These are phyloP conservation scores for Melipona beecheii DNA, from an alignment of 2,888 invertebrate species.

Conservation along the genomic window DNA sequence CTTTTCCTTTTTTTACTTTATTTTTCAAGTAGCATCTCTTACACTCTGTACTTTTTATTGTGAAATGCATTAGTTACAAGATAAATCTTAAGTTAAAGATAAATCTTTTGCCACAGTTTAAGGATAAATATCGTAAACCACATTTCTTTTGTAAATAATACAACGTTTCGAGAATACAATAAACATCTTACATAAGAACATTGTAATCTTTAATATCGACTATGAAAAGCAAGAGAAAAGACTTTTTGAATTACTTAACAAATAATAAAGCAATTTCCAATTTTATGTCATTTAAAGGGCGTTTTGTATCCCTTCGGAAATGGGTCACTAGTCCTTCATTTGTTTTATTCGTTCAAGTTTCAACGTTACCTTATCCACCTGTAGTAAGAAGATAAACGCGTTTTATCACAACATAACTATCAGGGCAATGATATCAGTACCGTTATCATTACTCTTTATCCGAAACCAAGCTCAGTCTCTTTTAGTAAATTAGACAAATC, in stretches of 20 bases:
- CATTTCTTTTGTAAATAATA: slow-evolving; percentile 70
- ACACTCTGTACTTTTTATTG: slow-evolving; percentile 62
- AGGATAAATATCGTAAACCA: slow-evolving; percentile 53
- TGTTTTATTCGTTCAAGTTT: slow-evolving; percentile 53
- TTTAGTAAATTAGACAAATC: slow-evolving; percentile 65
- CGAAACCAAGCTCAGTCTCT: slow-evolving; percentile 66
- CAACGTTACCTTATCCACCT: slow-evolving; percentile 61
- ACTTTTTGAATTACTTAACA: neutral
- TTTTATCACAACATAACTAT: slow-evolving; percentile 75
- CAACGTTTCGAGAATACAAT: slow-evolving; percentile 64
- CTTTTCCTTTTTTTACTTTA: slow-evolving; percentile 36
- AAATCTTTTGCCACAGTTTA: slow-evolving; percentile 56
- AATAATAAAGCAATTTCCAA: neutral
- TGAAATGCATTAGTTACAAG: slow-evolving; percentile 50
- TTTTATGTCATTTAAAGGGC: slow-evolving; percentile 6
- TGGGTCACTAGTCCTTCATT: slow-evolving; percentile 66
- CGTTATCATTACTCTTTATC: slow-evolving; percentile 71
- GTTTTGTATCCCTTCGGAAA: slow-evolving; percentile 49
- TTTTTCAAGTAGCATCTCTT: slow-evolving; percentile 34
- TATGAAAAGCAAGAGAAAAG: neutral
- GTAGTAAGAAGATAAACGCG: slow-evolving; percentile 75
- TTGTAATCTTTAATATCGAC: slow-evolving; percentile 27
- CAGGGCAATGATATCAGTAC: slow-evolving; percentile 68
- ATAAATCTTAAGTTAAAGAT: slow-evolving; percentile 35
- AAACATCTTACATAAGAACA: slow-evolving; percentile 60